Base-by-base conservation (phyloP, 2,888 invertebrate species). In the Orchesella flavescens region DNA sequence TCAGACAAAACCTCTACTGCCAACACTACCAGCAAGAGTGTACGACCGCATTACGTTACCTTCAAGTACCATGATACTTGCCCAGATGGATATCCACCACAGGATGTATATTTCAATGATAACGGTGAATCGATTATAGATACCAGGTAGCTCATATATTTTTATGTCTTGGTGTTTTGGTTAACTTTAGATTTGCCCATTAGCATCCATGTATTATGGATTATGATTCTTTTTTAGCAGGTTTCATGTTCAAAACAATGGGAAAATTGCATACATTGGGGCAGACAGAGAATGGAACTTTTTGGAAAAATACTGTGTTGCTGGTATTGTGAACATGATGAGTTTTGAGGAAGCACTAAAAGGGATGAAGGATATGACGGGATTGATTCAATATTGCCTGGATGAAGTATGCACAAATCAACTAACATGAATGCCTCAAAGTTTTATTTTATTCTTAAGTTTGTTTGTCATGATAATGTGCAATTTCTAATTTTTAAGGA, bases 281-380 rank as follows among this genome's bases (percentile, higher is more conserved):
- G 34, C 44, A 19, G 77, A 85, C 17, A 43, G 83, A 21, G 4
- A 72, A 12, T 85, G 85, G 85, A 13, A 73, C 43, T 66, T 66
- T 53, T n/a, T 76, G 17, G 75, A 85, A 2, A 74, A 68, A 1
- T 85, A 19, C 21, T 85, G 85, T 21, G 66, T 85, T 21, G 72
- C 85, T 7, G 85, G 85, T 17, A 69, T 85, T 34, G 63, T 61
- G 17, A 85, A 82, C 21, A 24, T 15, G 1, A 49, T 53, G 0
- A 19, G 21, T 7, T 53, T 44, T 0, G 43, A 19, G n/a, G 76
- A 78, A 1, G 74, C 19, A n/a, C 1, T 2, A 15, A 17, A 34
- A 44, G 75, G 46, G 7, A 46, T 69, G 4, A 17, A 65, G 15
- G 44, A 66, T 12, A 75, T 76, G 74, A 69, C 55, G 12, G n/a